Evolutionary conservation across 2,113 vertebrate species (phyloP).

Genomic region (Prunella fulvescens): DNA sequence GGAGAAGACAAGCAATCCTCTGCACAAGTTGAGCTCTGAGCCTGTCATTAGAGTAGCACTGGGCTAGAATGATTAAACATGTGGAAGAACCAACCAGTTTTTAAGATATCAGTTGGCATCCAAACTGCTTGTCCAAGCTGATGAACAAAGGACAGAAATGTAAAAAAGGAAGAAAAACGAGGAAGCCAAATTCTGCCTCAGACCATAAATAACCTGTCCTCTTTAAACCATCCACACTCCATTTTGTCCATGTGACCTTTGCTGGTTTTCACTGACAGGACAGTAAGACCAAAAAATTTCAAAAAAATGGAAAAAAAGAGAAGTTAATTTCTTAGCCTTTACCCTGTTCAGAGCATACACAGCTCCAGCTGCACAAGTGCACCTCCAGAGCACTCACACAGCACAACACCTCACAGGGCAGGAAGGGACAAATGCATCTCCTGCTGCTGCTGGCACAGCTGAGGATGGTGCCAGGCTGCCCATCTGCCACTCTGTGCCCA

Average conservation of each 20-base stretch:
- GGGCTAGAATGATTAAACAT: neutral
- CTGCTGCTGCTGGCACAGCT: neutral
- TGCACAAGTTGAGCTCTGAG: neutral
- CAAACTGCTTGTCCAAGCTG: neutral
- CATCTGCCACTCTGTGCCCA: fast-evolving
- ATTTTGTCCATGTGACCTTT: neutral
- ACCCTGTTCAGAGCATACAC: neutral
- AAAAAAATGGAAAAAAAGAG: neutral
- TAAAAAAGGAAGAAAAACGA: neutral
- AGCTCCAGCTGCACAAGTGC: neutral
- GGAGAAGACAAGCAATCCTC: neutral
- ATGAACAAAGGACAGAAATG: neutral
- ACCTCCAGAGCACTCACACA: neutral
- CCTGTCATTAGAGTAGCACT: neutral
- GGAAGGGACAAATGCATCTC: neutral
- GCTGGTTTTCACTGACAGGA: neutral
- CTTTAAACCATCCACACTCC: neutral
- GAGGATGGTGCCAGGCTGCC: neutral
- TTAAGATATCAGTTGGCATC: neutral
- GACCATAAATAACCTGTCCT: neutral
- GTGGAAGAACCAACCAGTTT: neutral
- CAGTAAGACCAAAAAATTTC: neutral
- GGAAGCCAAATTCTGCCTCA: neutral
- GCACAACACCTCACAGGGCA: neutral
- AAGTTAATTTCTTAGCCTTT: neutral